Evolutionary conservation across 2,888 invertebrate species (phyloP), one percentile per base, ranked within the genome.

Genomic region (Lasius platythorax): DNA sequence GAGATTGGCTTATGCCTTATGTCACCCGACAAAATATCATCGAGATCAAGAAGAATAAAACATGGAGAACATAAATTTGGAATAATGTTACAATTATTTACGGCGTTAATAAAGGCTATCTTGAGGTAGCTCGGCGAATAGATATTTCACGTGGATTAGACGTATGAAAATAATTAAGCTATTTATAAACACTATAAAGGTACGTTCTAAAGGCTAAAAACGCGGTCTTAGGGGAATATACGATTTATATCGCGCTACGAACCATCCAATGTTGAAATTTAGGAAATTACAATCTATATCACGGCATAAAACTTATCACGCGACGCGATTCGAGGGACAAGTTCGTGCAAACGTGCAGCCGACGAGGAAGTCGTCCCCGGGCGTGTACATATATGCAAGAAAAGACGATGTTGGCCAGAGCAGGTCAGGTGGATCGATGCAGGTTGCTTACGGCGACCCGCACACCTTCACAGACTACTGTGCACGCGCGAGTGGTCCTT

Each of bases 361-460:
- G 15, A n/a, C 40, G 83, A 82, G 72, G 82, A 88, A 86, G 82
- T 91, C 85, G 84, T 85, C 53, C 81, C 87, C 87, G 82, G 83
- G 82, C 74, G 84, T 76, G 86, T 86, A 90, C 83, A 85, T 86
- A 90, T 83, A 85, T 68, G 85, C 76, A 67, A 82, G 76, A 87
- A 88, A 84, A 78, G 88, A 82, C 81, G 86, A 87, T 91, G 88
- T 90, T 15, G 58, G 61, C 70, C 70, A 68, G n/a, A 68, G 79
- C 93, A 91, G 93, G 94, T 93, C 93, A 94, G 93, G 92, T 93
- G 93, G 93, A 94, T 94, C 94, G 93, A 94, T 94, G 91, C 92
- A 92, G 91, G 92, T 93, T 93, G 90, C 90, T 91, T 90, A 87
- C 89, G 85, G 85, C 85, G 83, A 23, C 85, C 83, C 85, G 86